Conservation (phyloP, 2,113 vertebrate genomes). For the Stegostoma tigrinum region DNA sequence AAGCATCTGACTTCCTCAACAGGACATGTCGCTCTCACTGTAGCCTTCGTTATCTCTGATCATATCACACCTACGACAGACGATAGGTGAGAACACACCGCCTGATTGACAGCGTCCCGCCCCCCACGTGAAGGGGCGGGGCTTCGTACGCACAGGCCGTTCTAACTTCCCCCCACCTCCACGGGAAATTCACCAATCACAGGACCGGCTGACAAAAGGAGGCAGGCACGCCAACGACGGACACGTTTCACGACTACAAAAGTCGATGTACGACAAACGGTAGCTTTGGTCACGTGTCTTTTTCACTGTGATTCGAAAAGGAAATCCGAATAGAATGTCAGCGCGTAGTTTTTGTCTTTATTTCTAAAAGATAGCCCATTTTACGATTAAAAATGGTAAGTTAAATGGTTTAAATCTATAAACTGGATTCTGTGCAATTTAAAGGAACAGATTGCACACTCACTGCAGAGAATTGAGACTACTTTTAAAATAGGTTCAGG, state of each 20-base stretch:
- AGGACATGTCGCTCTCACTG: not conserved
- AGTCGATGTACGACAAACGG: not conserved
- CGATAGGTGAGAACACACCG: not conserved
- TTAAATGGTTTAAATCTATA: not conserved
- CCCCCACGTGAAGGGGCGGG: not conserved
- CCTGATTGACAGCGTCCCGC: not conserved
- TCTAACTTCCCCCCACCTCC: too few species aligned
- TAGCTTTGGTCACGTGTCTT: not conserved
- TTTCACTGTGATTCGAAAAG: too few species aligned
- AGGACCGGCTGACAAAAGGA: not conserved
- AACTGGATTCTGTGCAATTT: not conserved
- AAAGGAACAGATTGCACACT: not conserved
- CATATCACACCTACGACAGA: too few species aligned
- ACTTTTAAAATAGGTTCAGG: not conserved
- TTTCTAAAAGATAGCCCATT: not conserved
- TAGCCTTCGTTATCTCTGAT: not conserved
- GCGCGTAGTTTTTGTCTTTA: not conserved
- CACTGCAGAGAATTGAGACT: not conserved
- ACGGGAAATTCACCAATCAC: not conserved
- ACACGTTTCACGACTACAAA: not conserved
- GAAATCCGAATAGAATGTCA: not conserved
- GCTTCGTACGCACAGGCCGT: not conserved
- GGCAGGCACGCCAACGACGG: not conserved
- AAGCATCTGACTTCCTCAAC: not conserved
- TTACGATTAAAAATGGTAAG: conserved; percentile 22